Evolutionary conservation across 2,797 vertebrate species (phyloP).

Genomic region (Anabacerthia variegaticeps): DNA sequence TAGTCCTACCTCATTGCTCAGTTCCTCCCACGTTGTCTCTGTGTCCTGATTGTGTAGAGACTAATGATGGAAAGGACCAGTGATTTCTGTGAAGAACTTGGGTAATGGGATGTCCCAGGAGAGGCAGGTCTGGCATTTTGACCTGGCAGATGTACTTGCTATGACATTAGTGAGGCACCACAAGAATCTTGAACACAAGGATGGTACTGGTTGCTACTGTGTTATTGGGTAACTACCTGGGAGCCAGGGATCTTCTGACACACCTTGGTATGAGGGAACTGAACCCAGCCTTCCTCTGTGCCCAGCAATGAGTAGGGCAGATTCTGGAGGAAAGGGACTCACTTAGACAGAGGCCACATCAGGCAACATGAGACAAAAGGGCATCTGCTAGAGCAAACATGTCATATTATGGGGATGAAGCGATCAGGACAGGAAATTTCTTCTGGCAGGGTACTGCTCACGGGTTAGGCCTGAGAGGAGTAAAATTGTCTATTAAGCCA

Average conservation of each 20-base stretch:
- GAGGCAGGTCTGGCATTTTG: neutral
- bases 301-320: neutral
- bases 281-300: neutral
- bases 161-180: neutral
- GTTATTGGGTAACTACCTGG: neutral
- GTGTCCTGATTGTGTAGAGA: neutral
- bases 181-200: accelerated
- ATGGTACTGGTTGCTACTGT: neutral
- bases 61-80: neutral
- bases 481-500: slow-evolving; percentile 1
- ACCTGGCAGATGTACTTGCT: neutral
- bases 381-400: neutral
- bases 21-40: neutral
- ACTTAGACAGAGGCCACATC: neutral
- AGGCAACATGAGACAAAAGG: neutral
- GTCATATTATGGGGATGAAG: neutral
- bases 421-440: neutral
- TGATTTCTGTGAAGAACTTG: neutral
- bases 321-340: neutral
- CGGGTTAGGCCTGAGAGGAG: neutral
- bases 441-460: neutral
- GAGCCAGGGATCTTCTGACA: neutral
- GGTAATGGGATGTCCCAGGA: neutral
- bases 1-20: neutral
- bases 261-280: neutral